These are phyloP conservation scores for Heliangelus exortis DNA, from an alignment of 2,797 vertebrate genomes.

Conservation along the genomic window DNA sequence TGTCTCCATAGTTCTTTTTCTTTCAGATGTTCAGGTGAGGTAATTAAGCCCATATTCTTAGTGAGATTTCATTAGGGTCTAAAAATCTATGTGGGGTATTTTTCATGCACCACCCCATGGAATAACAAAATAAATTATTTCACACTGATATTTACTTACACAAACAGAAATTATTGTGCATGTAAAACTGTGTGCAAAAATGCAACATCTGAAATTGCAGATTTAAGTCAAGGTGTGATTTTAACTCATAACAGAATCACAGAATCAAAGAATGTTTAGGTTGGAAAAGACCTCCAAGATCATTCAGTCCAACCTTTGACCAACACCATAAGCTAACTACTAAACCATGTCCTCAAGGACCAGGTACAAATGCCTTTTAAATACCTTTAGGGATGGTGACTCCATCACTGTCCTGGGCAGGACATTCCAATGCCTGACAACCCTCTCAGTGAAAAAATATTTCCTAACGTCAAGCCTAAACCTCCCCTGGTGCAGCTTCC, in stretches of 20 bases:
- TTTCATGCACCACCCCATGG: background rate
- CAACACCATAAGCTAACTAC: no score
- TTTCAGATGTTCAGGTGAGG: background rate
- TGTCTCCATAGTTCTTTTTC: background rate
- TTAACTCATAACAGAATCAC: background rate
- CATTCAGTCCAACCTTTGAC: no score
- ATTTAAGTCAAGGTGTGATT: background rate
- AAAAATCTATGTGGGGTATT: background rate
- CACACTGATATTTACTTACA: background rate
- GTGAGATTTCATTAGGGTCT: background rate
- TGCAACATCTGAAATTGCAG: background rate
- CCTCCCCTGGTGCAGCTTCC: no score
- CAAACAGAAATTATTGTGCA: background rate
- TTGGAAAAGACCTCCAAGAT: no score
- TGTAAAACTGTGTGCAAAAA: background rate
- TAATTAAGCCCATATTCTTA: background rate
- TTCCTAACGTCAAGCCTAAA: no score
- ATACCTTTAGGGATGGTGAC: no score
- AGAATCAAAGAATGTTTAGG: no score
- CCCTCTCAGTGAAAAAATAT: no score
- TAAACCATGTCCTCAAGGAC: no score
- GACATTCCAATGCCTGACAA: no score
- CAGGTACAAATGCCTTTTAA: no score
- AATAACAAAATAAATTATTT: background rate
- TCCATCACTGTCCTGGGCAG: no score